Conservation (phyloP, 2,113 vertebrate genomes). For the Rhinopithecus roxellana region DNA sequence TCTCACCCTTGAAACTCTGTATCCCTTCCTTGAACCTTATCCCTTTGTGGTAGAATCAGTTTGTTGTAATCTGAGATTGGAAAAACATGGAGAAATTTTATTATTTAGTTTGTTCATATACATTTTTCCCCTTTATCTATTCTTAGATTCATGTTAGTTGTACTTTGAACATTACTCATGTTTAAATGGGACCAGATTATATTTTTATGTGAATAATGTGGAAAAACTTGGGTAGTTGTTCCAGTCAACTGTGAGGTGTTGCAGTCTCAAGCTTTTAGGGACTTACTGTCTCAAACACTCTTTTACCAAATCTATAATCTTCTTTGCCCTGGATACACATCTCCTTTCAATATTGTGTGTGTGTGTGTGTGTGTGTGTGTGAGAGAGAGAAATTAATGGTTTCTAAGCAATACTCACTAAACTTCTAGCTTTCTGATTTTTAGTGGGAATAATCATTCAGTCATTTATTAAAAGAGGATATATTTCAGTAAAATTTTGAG, state of each 20-base stretch:
- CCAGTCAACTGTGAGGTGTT: neutral
- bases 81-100: neutral
- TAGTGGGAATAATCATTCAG: neutral
- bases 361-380: neutral
- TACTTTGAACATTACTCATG: neutral
- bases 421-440: neutral
- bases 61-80: neutral
- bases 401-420: neutral
- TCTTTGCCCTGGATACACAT: neutral
- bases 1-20: neutral
- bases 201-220: neutral
- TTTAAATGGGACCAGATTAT: neutral
- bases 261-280: neutral
- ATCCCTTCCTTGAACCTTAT: neutral
- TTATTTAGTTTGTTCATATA: slow-evolving; percentile 4
- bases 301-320: neutral
- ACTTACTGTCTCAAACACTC: neutral
- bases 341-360: neutral
- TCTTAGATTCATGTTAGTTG: neutral
- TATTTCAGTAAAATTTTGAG: neutral
- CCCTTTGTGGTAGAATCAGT: neutral
- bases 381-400: neutral
- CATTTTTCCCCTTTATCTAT: neutral
- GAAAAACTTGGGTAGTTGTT: neutral
- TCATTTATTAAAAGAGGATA: neutral